Evolutionary conservation across 2,888 invertebrate genomes (phyloP), one percentile per base, ranked within the genome.

Genomic region (Tipula lateralis): DNA sequence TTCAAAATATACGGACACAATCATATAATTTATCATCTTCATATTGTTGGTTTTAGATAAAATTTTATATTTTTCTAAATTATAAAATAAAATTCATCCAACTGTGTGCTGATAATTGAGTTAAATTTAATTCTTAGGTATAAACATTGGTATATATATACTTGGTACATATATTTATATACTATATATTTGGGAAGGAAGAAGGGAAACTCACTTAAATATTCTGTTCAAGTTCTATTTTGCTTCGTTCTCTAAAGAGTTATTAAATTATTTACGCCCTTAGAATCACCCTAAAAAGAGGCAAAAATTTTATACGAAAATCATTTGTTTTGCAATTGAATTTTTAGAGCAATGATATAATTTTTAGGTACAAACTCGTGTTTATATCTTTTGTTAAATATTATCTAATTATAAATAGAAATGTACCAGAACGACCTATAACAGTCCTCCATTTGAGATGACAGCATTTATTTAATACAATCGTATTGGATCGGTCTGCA

Each of bases 251-350:
- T 66, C 66, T 66, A 66, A 66, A 66, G 66, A 66, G 66, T 66
- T 66, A 66, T 66, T 66, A 66, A 66, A 66, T 66, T 66, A 66
- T 66, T 66, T 66, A 66, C 66, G 66, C 66, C 66, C 24, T 66
- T 66, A 66, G 24, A 66, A 12, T 66, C 66, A 66, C 66, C 66
- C 66, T 24, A 66, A 66, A 66, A 66, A 66, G 7, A 66, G 19
- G 16, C 1, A 24, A 24, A 7, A 66, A 1, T 66, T 66, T 19
- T 66, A 24, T 24, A n/a, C 9, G 12, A 66, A 66, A 66, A 24
- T 66, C 66, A 24, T 66, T 66, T 24, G 66, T 66, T 66, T 66
- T 19, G 66, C 66, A 66, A 66, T 66, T 66, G 24, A 66, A 66
- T 66, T 66, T 19, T 4, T 19, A 6, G 4, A 19, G 19, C 19